These are phyloP conservation scores for Sinocyclocheilus anshuiensis DNA, from an alignment of 2,113 vertebrate species.

Conservation along the genomic window DNA sequence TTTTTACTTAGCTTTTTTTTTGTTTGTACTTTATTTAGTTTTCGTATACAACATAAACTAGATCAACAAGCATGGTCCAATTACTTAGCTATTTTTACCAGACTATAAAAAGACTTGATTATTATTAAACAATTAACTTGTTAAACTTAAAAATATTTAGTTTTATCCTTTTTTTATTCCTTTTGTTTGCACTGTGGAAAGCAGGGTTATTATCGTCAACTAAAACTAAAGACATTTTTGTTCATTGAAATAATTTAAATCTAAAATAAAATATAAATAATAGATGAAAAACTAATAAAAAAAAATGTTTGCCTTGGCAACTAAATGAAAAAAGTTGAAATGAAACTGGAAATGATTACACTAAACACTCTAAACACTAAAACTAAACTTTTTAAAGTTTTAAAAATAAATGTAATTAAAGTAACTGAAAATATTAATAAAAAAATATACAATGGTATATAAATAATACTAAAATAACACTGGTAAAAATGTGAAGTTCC, in stretches of 20 bases:
- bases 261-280: background rate
- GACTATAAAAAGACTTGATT: background rate
- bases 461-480: background rate
- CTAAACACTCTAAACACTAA: no score
- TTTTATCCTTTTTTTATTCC: background rate
- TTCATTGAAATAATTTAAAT: no score
- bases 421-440: background rate
- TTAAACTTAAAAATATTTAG: no score
- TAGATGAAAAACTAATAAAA: background rate
- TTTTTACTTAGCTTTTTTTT: no score
- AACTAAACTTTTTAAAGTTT: background rate
- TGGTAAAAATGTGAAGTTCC: background rate
- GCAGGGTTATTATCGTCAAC: no score
- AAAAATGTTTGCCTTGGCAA: background rate
- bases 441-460: background rate
- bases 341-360: background rate
- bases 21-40: no score
- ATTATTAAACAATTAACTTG: no score
- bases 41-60: no score
- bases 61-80: no score
- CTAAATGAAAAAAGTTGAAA: background rate
- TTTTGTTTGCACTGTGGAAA: background rate
- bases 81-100: no score
- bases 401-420: background rate
- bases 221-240: no score